Conservation (phyloP, 1,140 invertebrate species). For the Steinernema khuongi region DNA sequence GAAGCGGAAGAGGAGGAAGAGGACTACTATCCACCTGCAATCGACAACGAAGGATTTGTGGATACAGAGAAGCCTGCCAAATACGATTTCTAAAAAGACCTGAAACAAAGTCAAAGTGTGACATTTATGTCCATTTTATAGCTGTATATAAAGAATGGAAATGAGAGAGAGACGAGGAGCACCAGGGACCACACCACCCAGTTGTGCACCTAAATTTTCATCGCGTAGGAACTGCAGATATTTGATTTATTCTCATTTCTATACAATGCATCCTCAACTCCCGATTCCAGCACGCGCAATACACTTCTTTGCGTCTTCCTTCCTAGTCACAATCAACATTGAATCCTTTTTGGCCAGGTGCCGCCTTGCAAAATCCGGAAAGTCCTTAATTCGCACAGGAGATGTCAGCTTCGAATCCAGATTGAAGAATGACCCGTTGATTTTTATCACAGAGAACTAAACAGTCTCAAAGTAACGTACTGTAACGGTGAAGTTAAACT, state of each 20-base stretch:
- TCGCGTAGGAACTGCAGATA: too few species aligned
- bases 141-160: background rate
- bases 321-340: background rate
- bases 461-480: background rate
- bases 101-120: background rate
- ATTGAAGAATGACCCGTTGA: constrained; percentile 19
- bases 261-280: too few species aligned
- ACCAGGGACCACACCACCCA: too few species aligned
- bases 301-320: background rate
- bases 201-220: too few species aligned
- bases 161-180: too few species aligned
- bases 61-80: background rate
- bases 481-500: constrained; percentile 1
- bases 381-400: constrained; percentile 19
- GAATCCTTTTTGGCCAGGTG: background rate
- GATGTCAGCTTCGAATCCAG: constrained; percentile 30
- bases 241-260: too few species aligned
- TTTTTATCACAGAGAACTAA: background rate
- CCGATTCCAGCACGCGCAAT: background rate
- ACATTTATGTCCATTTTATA: background rate
- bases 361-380: constrained; percentile 2
- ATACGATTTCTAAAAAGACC: background rate
- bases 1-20: constrained; percentile 24
- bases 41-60: background rate
- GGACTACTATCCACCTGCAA: background rate